Evolutionary conservation across 2,797 vertebrate species (phyloP), one percentile per base, ranked within the genome.

Genomic region (Bradypus variegatus): DNA sequence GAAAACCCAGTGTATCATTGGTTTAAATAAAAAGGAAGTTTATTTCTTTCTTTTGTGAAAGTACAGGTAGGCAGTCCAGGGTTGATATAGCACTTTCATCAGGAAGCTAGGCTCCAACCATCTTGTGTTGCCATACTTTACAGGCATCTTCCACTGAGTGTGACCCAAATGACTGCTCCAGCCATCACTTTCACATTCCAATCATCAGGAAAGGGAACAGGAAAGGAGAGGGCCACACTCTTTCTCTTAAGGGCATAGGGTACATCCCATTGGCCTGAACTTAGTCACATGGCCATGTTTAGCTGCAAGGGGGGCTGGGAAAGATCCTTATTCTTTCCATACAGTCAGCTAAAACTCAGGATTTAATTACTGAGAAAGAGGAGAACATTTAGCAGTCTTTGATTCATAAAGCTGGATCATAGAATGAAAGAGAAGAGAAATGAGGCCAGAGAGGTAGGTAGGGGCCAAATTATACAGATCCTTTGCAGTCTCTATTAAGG

Each of bases 11-110:
- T 60, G 12, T 58, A 85, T 60, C 50, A 2, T 29, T 50, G 13
- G 6, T 82, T 91, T 91, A 89, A 93, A 72, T n/a, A 67, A 86
- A 76, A 84, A 64, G 50, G 9, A 75, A 75, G 53, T 48, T 75
- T 15, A 13, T 45, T 65, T 8, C 75, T 85, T 78, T 73, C 77
- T 70, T 89, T 16, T 55, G 18, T 86, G 48, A 82, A 72, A 23
- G 73, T 53, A 33, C 18, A 88, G 38, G 69, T 82, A 50, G 65
- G 29, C 33, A 25, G 64, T 67, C 62, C 65, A 29, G 55, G 67
- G 1, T 65, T 73, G 64, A 29, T 58, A 6, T 29, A 62, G 18
- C 29, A 36, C 3, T 89, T 89, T 92, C 29, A 82, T 55, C 15
- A 33, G n/a, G 58, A 50, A 36, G 65, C 36, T 53, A 70, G 79